These are phyloP conservation scores for Drosophila yooni DNA, from an alignment of 2,888 invertebrate species.

Conservation along the genomic window DNA sequence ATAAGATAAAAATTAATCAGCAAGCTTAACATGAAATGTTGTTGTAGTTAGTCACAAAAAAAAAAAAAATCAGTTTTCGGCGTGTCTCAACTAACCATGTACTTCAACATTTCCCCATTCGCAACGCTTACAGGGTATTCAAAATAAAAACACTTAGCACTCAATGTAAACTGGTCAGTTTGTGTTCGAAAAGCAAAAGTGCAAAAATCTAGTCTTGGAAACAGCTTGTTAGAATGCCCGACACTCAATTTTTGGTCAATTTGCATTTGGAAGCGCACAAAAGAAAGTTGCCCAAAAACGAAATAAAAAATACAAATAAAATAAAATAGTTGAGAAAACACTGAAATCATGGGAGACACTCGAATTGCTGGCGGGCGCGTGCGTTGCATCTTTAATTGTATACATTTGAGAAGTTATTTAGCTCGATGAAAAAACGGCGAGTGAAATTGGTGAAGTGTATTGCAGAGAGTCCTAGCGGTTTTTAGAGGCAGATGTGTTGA, in stretches of 20 bases:
- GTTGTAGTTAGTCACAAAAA: not conserved
- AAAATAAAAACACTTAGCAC: constrained; percentile 46
- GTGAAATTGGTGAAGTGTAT: constrained; percentile 36
- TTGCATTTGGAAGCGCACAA: constrained; percentile 72
- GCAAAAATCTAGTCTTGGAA: constrained; percentile 37
- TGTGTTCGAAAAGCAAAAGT: constrained; percentile 69
- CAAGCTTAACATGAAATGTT: not conserved
- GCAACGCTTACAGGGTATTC: constrained; percentile 3
- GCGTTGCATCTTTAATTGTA: constrained; percentile 78
- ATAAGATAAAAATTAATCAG: not conserved
- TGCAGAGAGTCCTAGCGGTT: constrained; percentile 26
- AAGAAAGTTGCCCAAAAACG: constrained; percentile 68
- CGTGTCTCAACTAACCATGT: not conserved
- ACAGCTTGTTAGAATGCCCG: constrained; percentile 63
- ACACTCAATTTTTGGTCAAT: constrained; percentile 56
- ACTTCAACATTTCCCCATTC: not conserved
- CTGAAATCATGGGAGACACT: constrained; percentile 50
- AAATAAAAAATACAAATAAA: constrained; percentile 1
- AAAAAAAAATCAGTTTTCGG: not conserved
- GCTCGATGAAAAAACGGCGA: constrained; percentile 37
- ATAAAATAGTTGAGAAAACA: constrained; percentile 34
- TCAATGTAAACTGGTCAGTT: not conserved
- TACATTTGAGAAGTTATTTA: constrained; percentile 61
- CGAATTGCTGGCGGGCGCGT: constrained; percentile 63
- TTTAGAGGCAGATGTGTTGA: constrained; percentile 66